These are phyloP conservation scores for Serrognathus titanus DNA, from an alignment of 2,888 invertebrate species.

Conservation along the genomic window DNA sequence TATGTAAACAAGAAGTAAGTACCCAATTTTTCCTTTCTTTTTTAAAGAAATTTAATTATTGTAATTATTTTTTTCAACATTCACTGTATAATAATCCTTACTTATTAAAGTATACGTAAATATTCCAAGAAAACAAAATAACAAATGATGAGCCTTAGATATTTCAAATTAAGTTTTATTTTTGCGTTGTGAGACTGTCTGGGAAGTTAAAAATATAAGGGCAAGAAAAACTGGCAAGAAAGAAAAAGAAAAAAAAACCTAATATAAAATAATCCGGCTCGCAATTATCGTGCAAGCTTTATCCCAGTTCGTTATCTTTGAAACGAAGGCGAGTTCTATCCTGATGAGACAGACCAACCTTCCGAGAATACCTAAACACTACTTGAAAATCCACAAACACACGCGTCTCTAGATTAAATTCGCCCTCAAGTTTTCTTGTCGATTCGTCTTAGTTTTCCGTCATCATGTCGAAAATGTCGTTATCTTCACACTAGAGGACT, in stretches of 20 bases:
- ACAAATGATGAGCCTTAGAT: too few relatives aligned
- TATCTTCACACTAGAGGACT: constrained; percentile 46
- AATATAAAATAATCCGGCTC: constrained; percentile 28
- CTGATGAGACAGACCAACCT: constrained; percentile 46
- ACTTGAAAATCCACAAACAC: constrained; percentile 50
- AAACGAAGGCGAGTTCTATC: constrained; percentile 38
- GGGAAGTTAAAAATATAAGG: too few relatives aligned
- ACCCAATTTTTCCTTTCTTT: too few relatives aligned
- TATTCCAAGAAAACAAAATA: too few relatives aligned
- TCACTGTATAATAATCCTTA: too few relatives aligned
- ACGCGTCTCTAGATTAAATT: constrained; percentile 46
- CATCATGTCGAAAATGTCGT: constrained; percentile 48
- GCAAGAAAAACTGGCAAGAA: not conserved
- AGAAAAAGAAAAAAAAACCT: constrained; percentile 21
- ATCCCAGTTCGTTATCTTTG: constrained; percentile 40
- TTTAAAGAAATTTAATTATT: too few relatives aligned
- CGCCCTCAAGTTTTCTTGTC: constrained; percentile 47
- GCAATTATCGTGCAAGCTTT: constrained; percentile 29
- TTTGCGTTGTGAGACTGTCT: too few relatives aligned
- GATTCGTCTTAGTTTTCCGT: constrained; percentile 48
- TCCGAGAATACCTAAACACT: constrained; percentile 49
- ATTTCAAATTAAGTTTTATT: too few relatives aligned
- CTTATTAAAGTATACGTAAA: too few relatives aligned
- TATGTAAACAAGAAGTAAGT: too few relatives aligned
- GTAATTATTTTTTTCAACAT: too few relatives aligned